A percentile compares a stretch with the other conserved stretches of the same genome.
Conservation (phyloP, 2,797 vertebrate species). For the Microctenopoma lineatum region DNA sequence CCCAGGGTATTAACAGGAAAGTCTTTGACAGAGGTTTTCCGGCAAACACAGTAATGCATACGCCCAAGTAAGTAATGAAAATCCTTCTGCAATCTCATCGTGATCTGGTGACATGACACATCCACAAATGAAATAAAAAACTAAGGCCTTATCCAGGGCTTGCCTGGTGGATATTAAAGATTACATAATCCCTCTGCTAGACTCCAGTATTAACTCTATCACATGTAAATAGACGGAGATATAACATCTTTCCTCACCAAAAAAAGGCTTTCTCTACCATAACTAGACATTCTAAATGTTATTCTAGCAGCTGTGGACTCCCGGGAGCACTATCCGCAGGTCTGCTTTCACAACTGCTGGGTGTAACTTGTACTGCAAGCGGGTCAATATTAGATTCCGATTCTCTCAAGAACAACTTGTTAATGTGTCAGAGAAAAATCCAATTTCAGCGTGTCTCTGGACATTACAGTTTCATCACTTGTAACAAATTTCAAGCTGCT, state of each 20-base stretch:
- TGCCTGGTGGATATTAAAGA: constrained; percentile 55
- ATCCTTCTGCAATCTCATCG: constrained; percentile 50
- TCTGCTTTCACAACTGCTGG: constrained; percentile 51
- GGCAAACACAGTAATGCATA: constrained; percentile 35
- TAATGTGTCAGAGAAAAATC: constrained; percentile 61
- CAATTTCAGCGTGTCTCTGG: constrained; percentile 42
- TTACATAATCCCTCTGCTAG: constrained; percentile 53
- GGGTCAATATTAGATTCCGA: constrained; percentile 53
- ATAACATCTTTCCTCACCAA: constrained; percentile 48
- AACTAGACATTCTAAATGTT: constrained; percentile 73
- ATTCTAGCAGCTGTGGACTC: constrained; percentile 54
- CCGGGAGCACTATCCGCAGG: constrained; percentile 38
- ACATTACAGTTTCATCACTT: constrained; percentile 41
- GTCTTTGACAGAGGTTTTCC: constrained; percentile 39
- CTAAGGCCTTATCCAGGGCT: constrained; percentile 4
- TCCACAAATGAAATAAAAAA: constrained; percentile 40
- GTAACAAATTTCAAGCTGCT: constrained; percentile 31
- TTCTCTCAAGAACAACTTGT: constrained; percentile 42
- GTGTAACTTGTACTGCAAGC: constrained; percentile 21
- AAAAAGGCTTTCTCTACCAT: constrained; percentile 51
- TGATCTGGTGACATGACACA: constrained; percentile 36
- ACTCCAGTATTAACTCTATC: constrained; percentile 62
- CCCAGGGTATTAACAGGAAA: constrained; percentile 52
- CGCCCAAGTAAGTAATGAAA: constrained; percentile 45
- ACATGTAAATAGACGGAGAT: constrained; percentile 60